Evolutionary conservation across 1,140 invertebrate species (phyloP).

Genomic region (Heterodera schachtii): DNA sequence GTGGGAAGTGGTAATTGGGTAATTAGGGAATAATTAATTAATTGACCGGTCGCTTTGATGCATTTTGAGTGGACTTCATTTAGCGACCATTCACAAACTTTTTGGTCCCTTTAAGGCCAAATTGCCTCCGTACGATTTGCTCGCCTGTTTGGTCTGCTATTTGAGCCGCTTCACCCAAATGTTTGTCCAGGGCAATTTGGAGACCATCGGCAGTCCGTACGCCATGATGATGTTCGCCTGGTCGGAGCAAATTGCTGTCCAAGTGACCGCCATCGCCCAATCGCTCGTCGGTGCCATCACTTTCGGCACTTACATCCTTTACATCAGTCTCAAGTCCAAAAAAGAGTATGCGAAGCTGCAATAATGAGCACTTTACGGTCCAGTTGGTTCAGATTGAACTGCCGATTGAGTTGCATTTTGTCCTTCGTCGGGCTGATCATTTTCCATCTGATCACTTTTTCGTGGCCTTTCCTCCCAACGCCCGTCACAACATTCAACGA

Average conservation of each 20-base stretch:
- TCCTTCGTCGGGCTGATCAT: constrained; percentile 34
- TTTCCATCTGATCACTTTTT: constrained; percentile 49
- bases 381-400: constrained; percentile 40
- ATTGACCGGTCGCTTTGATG: background rate
- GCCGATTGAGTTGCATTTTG: constrained; percentile 37
- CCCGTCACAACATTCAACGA: constrained; percentile 23
- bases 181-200: constrained; percentile 48
- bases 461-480: constrained; percentile 50
- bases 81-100: no score
- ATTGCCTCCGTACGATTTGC: constrained; percentile 42
- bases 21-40: no score
- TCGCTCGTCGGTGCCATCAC: constrained; percentile 29
- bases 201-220: constrained; percentile 43
- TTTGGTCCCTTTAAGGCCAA: background rate
- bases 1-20: background rate
- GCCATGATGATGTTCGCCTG: constrained; percentile 50
- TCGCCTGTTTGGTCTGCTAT: constrained; percentile 48
- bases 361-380: background rate
- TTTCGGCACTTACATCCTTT: constrained; percentile 41
- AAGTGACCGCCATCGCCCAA: constrained; percentile 39
- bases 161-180: constrained; percentile 51
- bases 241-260: constrained; percentile 41
- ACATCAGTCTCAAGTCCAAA: constrained; percentile 43
- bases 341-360: constrained; percentile 30
- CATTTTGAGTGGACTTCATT: no score